Percentiles rank a stretch among this genome's conserved stretches.
Evolutionary conservation across 2,797 vertebrate genomes (phyloP).

Genomic region (Dendrocincla fuliginosa): DNA sequence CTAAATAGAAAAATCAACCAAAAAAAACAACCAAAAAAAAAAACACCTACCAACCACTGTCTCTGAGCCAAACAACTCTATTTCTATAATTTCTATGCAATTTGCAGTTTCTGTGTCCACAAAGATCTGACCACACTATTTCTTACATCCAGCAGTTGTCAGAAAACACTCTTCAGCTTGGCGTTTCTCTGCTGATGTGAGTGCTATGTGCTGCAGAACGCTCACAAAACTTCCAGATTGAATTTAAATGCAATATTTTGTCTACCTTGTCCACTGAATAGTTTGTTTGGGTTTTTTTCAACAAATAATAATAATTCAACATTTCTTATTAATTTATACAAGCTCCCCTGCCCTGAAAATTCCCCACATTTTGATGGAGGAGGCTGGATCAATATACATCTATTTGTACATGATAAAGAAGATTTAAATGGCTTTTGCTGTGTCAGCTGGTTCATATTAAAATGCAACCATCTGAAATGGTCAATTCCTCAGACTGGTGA

Average conservation of each 20-base stretch:
- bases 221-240: background rate
- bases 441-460: constrained; percentile 35
- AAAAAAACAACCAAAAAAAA: no score
- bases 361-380: background rate
- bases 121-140: background rate
- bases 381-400: background rate
- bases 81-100: background rate
- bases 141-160: background rate
- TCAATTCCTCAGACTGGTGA: background rate
- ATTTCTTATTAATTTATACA: background rate
- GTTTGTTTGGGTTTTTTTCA: background rate
- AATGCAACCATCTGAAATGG: background rate
- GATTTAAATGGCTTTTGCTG: background rate
- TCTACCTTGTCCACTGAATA: background rate
- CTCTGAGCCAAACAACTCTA: background rate
- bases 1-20: background rate
- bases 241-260: background rate
- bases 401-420: background rate
- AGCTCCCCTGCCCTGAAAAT: background rate
- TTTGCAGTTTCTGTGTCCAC: background rate
- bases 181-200: background rate
- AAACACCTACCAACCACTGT: background rate
- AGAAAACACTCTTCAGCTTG: background rate
- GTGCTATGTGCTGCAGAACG: background rate
- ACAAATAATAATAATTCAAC: background rate